Evolutionary conservation across 2,797 vertebrate genomes (phyloP), one percentile per base, ranked within the genome.

Genomic region (Sparus aurata): DNA sequence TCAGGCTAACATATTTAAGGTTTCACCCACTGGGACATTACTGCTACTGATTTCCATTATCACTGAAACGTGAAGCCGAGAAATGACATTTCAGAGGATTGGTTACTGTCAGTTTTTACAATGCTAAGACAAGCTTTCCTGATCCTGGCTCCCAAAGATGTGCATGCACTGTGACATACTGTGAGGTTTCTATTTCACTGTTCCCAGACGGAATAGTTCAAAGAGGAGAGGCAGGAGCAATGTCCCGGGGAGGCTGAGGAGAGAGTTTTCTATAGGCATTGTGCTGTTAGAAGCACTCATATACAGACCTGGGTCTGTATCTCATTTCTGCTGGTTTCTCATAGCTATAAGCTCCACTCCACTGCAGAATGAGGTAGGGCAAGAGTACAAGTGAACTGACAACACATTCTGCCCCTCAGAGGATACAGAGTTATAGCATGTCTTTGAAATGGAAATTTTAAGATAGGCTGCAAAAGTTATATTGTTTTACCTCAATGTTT

Each of bases 31-130:
- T 53, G 84, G 85, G 85, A 89, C 53, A 66, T 87, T 73, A 86
- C 85, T 61, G 75, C 52, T 79, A 69, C 82, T 76, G 80, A 85
- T 88, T 94, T 90, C 88, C 86, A 89, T 93, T 91, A 89, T 86
- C 75, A 79, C 63, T 85, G 88, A 91, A 90, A 94, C 38, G 59
- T 85, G 86, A 94, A 91, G 92, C 88, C 83, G 77, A 90, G 75
- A 87, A 85, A 85, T 85, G 60, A 81, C 76, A 85, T 91, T 89
- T 91, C 79, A 69, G 80, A 83, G 63, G 85, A 90, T 83, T 86
- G 85, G 81, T 86, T 75, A 75, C 84, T 84, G 89, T 89, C 89
- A 84, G 25, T 79, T 88, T 85, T 87, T 79, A 88, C 87, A 90
- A 87, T 76, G 59, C 70, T 54, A 69, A 76, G 73, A 80, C 61